Conservation (phyloP, 2,113 vertebrate genomes). For the Rhizomys pruinosus region DNA sequence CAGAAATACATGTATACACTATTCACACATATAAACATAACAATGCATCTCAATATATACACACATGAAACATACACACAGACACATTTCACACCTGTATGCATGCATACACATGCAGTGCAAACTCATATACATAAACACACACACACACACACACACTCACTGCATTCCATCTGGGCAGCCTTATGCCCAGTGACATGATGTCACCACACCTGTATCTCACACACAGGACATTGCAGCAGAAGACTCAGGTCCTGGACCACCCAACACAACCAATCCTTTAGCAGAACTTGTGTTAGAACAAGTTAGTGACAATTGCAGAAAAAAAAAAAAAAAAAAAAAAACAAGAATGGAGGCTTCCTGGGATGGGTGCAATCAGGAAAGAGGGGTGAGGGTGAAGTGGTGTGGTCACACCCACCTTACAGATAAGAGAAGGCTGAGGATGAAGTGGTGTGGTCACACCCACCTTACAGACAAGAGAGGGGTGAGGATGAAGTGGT, state of each 20-base stretch:
- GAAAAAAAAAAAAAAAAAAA: too few relatives aligned
- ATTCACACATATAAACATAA: too few relatives aligned
- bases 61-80: too few relatives aligned
- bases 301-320: not conserved
- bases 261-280: not conserved
- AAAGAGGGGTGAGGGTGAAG: not conserved
- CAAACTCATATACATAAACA: not conserved
- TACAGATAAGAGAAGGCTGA: not conserved
- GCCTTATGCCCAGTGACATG: not conserved
- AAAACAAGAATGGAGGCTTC: not conserved
- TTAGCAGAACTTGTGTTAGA: not conserved
- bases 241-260: not conserved
- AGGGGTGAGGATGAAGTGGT: too few relatives aligned
- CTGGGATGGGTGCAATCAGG: not conserved
- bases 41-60: too few relatives aligned
- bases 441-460: rapidly evolving
- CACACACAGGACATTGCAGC: rapidly evolving
- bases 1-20: too few relatives aligned
- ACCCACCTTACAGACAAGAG: not conserved
- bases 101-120: too few relatives aligned
- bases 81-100: too few relatives aligned
- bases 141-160: too few relatives aligned
- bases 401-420: not conserved
- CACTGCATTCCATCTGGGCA: not conserved
- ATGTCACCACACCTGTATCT: too few relatives aligned